phyloP scores from a whole-genome alignment of 2,888 invertebrate species.

The Drosophila pseudotalamancana region DNA sequence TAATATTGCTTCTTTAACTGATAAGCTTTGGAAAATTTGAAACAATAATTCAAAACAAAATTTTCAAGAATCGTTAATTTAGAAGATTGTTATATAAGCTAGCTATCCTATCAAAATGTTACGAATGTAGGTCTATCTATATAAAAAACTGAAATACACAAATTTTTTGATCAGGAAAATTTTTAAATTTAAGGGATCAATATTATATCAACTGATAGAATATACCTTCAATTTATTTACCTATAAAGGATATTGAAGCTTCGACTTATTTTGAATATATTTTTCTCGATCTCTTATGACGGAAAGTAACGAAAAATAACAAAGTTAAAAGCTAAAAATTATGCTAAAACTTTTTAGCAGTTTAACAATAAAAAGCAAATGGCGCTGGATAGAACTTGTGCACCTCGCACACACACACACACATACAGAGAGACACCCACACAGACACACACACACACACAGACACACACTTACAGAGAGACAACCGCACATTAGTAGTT shows the following conservation, averaged over 20 bases:
- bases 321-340: conserved; percentile 57
- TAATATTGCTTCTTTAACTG: no score
- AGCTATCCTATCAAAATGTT: no score
- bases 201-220: no score
- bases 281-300: conserved; percentile 28
- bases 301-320: conserved; percentile 20
- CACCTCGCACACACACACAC: conserved; percentile 57
- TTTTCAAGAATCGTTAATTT: no score
- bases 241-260: conserved; percentile 15
- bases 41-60: no score
- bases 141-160: no score
- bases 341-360: conserved; percentile 76
- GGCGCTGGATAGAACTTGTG: conserved; percentile 71
- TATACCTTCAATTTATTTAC: no score
- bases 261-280: conserved; percentile 25
- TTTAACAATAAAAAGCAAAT: conserved; percentile 78
- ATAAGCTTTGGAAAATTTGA: no score
- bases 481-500: conserved; percentile 78
- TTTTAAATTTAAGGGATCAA: no score
- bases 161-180: background rate
- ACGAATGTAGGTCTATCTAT: no score
- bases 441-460: conserved; percentile 8
- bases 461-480: conserved; percentile 18
- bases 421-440: no score
- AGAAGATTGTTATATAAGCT: no score